phyloP scores from a whole-genome alignment of 1,140 invertebrate species.

The Drosophila rhopaloa region DNA sequence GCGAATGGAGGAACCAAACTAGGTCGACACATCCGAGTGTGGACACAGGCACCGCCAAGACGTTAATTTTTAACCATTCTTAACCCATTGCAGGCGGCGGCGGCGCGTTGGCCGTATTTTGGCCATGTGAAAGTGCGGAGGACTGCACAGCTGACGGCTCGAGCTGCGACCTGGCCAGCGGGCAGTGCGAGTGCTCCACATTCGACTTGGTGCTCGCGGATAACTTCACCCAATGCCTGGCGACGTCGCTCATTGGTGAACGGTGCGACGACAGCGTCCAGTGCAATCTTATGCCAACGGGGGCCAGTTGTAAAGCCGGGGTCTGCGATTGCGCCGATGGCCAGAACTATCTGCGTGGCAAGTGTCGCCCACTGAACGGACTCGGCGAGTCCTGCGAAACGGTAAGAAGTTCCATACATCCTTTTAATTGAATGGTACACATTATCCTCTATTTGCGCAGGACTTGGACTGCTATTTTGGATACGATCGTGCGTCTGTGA shows the following conservation, averaged over 20 bases:
- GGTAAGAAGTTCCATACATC: constrained; percentile 15
- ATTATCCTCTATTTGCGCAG: constrained; percentile 18
- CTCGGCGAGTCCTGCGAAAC: constrained; percentile 73
- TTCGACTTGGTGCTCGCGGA: constrained; percentile 71
- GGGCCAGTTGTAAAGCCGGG: constrained; percentile 84
- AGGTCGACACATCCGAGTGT: constrained; percentile 27
- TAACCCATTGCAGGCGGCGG: constrained; percentile 51
- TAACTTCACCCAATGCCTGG: constrained; percentile 74
- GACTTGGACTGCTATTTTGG: constrained; percentile 83
- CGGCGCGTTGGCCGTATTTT: constrained; percentile 66
- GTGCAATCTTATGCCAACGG: constrained; percentile 85
- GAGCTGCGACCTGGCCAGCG: constrained; percentile 55
- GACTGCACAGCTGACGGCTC: constrained; percentile 78
- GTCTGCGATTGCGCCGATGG: constrained; percentile 84
- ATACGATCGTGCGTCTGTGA: constrained; percentile 81
- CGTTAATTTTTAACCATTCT: constrained; percentile 28
- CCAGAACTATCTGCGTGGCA: constrained; percentile 78
- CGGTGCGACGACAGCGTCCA: constrained; percentile 78
- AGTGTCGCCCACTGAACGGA: constrained; percentile 76
- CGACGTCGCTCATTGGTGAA: constrained; percentile 79
- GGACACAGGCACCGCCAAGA: constrained; percentile 1
- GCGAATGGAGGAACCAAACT: constrained; percentile 5
- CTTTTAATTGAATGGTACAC: no score
- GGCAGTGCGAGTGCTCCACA: constrained; percentile 63
- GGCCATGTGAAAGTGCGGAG: constrained; percentile 75